Evolutionary conservation across 2,797 vertebrate genomes (phyloP).

Genomic region (Acipenser ruthenus): DNA sequence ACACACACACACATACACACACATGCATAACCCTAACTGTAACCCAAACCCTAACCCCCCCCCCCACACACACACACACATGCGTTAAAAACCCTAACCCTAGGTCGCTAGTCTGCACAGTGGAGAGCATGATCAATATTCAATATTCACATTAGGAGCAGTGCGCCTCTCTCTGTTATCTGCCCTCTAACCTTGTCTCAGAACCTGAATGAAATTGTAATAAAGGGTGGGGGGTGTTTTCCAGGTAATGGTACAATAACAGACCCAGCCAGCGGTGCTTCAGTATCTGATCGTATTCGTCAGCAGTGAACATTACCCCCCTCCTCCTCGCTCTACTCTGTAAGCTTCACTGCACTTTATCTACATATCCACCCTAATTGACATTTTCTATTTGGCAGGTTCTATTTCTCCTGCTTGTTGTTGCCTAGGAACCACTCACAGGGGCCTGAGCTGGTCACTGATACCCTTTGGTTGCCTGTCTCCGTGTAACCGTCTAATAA

Average conservation of each 20-base stretch:
- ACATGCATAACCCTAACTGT: slow-evolving; percentile 5
- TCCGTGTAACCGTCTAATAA: slow-evolving; percentile 27
- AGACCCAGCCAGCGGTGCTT: slow-evolving; percentile 7
- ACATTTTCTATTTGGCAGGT: slow-evolving; percentile 87
- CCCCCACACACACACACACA: background rate
- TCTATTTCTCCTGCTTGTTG: slow-evolving; percentile 57
- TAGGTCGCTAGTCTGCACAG: slow-evolving; percentile 36
- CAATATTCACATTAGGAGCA: slow-evolving; percentile 45
- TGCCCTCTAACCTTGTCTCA: slow-evolving; percentile 26
- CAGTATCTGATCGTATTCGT: slow-evolving; percentile 15
- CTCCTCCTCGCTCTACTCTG: slow-evolving; percentile 17
- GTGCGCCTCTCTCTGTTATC: slow-evolving; percentile 12
- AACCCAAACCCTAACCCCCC: slow-evolving; percentile 16
- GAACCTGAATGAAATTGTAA: slow-evolving; percentile 16
- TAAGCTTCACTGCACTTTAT: slow-evolving; percentile 24
- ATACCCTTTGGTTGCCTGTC: slow-evolving; percentile 58
- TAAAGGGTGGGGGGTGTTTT: slow-evolving; percentile 27
- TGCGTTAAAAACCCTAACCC: slow-evolving; percentile 7
- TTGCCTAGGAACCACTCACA: slow-evolving; percentile 72
- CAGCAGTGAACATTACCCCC: background rate
- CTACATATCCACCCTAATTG: slow-evolving; percentile 75
- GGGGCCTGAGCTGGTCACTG: slow-evolving; percentile 50
- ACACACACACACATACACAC: no score
- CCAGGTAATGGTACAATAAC: background rate
- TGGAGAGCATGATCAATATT: slow-evolving; percentile 51